Evolutionary conservation across 2,888 invertebrate genomes (phyloP), one percentile per base, ranked within the genome.

Genomic region (Phyllotreta striolata): DNA sequence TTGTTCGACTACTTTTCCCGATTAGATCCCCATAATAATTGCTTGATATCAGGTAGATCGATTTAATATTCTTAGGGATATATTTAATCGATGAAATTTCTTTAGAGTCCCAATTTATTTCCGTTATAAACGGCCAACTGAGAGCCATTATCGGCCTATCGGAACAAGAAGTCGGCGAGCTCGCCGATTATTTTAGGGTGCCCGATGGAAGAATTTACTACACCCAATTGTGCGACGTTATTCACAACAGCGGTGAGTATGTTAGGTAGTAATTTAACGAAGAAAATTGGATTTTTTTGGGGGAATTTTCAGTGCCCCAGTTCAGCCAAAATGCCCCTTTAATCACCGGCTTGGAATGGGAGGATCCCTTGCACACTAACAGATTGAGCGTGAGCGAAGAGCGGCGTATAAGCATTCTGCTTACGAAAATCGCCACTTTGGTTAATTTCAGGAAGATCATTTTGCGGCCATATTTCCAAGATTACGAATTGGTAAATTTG

Each of bases 171-270:
- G 87, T 92, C 70, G 81, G 85, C 4, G 90, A 91, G 77, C 80
- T 92, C 8, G 87, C 89, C 0, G 90, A 91, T 80, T 92, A 91
- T 83, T 92, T 92, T 82, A 86, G 90, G 46, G 86, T 89, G n/a
- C 89, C 89, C 69, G 92, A 92, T 83, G 92, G 92, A 63, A 85
- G 91, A 70, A 86, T 92, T 58, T 85, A 88, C 62, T 92, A 92
- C 80, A 86, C 87, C 2, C 91, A 91, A 81, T 86, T 92, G 66
- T 91, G 91, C 75, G 86, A 89, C 78, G 86, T 91, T 68, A 88
- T 92, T 65, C 88, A 89, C 67, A 86, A 88, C 34, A 87, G 87
- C 80, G 87, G 89, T 89, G 37, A 78, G 39, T 39, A 47, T 39
- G 47, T 14, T 8, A 14, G 3, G 9, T 41, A 6, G 1, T 39